A percentile compares a stretch with the other conserved stretches of the same genome.
Conservation (phyloP, 2,888 invertebrate genomes). For the Mythimna pallens region DNA sequence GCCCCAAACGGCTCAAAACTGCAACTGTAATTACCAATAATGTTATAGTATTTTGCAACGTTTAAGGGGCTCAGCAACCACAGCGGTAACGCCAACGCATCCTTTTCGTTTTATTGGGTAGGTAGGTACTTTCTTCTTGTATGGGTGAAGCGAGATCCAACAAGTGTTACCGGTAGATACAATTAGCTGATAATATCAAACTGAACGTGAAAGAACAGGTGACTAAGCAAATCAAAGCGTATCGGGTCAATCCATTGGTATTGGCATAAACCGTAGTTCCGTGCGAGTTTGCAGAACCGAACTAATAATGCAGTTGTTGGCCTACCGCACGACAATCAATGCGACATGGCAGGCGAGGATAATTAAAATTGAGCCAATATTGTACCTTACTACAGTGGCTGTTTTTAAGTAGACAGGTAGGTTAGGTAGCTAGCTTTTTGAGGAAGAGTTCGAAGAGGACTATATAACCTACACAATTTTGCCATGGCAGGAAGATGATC, state of each 20-base stretch:
- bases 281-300: conserved; percentile 53
- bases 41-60: too few relatives aligned
- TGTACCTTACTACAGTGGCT: background rate
- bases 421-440: background rate
- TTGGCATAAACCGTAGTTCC: conserved; percentile 67
- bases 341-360: conserved; percentile 63
- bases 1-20: too few relatives aligned
- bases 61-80: too few relatives aligned
- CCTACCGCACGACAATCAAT: conserved; percentile 71
- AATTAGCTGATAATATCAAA: background rate
- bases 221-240: conserved; percentile 30
- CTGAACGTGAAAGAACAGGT: conserved; percentile 24
- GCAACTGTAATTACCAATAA: too few relatives aligned
- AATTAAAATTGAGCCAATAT: conserved; percentile 65
- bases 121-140: background rate
- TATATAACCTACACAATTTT: too few relatives aligned
- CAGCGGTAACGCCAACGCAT: too few relatives aligned
- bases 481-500: too few relatives aligned
- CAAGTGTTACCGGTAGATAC: background rate
- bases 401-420: conserved; percentile 2
- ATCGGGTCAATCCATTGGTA: conserved; percentile 8
- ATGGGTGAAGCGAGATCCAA: background rate
- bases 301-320: background rate
- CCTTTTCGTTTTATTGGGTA: too few relatives aligned
- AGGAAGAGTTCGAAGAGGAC: too few relatives aligned